Base-by-base conservation (phyloP, 2,888 invertebrate species). In the Acronicta leporina region DNA sequence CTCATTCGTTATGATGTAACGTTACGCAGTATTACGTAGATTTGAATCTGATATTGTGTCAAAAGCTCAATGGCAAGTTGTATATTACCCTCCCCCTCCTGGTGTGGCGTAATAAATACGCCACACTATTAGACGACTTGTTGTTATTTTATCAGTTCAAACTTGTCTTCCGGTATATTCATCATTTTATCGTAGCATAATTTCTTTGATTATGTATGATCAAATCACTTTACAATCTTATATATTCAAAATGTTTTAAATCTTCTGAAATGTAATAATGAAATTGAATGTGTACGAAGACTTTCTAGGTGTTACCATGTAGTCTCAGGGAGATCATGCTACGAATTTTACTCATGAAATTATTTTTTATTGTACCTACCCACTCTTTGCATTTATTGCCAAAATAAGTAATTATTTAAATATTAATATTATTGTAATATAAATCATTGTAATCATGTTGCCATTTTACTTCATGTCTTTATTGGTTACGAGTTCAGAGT, bases 41-140 rank as follows among this genome's bases (percentile, higher is more conserved):
- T 85, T 87, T 83, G 75, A 84, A 84, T 85, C 79, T 83, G 80
- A 84, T 79, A 83, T 80, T 84, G 87, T 90, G 92, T 92, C 91
- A 87, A 89, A 90, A 88, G 92, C 92, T 92, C 92, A 92, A 92
- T 88, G 81, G 85, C 81, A 84, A 84, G 51, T 59, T 72, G 61
- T 68, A 49, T 68, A 68, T 57, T 63, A 35, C 51, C 45, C 40
- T 13, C 47, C 38, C 42, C 51, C 41, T 35, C 14, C 47, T n/a
- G n/a, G n/a, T n/a, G n/a, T n/a, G n/a, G n/a, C n/a, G n/a, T n/a
- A n/a, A n/a, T n/a, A n/a, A n/a, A n/a, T n/a, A n/a, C n/a, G n/a
- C n/a, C n/a, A 45, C 43, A 67, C 68, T 60, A 66, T 75, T 73
- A 68, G 33, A 71, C 69, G 55, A 53, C 67, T 43, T 66, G 54